A percentile compares a stretch with the other conserved stretches of the same genome.
phyloP scores from a whole-genome alignment of 2,888 invertebrate genomes.

The Drosophila rubida region DNA sequence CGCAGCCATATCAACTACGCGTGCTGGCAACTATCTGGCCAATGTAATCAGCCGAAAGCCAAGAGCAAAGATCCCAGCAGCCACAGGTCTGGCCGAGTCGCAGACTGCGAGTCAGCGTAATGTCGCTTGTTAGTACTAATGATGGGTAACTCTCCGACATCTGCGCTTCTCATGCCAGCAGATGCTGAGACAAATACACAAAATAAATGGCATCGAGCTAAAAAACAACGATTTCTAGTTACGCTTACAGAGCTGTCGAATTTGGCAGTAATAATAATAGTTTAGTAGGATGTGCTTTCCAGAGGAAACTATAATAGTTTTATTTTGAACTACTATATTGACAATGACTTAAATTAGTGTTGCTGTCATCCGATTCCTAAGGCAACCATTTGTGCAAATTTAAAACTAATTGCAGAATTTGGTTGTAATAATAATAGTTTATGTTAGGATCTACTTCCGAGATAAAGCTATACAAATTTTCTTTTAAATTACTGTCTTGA shows the following conservation, averaged over 20 bases:
- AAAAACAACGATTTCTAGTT: constrained; percentile 13
- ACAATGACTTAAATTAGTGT: too few relatives aligned
- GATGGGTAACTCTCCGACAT: constrained; percentile 61
- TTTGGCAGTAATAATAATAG: background rate
- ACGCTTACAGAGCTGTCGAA: constrained; percentile 20
- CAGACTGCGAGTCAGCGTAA: constrained; percentile 48
- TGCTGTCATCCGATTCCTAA: too few relatives aligned
- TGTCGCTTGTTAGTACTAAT: constrained; percentile 80
- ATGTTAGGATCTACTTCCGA: too few relatives aligned
- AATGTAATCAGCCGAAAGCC: constrained; percentile 51
- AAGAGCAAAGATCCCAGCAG: constrained; percentile 43
- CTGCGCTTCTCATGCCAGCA: constrained; percentile 30
- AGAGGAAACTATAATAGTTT: background rate
- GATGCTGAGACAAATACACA: constrained; percentile 40
- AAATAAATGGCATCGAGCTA: constrained; percentile 23
- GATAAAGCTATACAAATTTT: too few relatives aligned
- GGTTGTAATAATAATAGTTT: too few relatives aligned
- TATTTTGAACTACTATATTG: too few relatives aligned
- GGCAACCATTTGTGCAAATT: too few relatives aligned
- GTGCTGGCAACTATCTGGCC: constrained; percentile 61
- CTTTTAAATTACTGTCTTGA: too few relatives aligned
- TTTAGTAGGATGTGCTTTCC: background rate
- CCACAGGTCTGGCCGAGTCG: constrained; percentile 12
- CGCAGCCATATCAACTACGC: constrained; percentile 65
- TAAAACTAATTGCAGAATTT: too few relatives aligned